Percentiles rank a stretch among this genome's conserved stretches.
Evolutionary conservation across 64 coral and sea anemone genomes (phyloP).

Genomic region (Montipora efflorescens): DNA sequence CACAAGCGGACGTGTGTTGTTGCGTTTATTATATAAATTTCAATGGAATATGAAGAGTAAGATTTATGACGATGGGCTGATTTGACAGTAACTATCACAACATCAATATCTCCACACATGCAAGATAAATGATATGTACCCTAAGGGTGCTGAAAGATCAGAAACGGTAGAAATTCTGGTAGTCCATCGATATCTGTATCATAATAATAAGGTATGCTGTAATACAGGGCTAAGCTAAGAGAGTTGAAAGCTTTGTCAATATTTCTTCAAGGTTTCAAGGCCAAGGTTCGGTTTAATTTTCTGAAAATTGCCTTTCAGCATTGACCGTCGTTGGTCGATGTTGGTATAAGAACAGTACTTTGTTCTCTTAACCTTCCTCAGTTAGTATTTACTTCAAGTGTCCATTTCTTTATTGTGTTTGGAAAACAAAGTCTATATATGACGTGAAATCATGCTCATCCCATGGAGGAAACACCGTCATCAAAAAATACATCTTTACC

Average conservation of each 20-base stretch:
- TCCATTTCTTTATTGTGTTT: too few relatives aligned
- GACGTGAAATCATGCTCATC: not conserved
- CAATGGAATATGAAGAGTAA: not conserved
- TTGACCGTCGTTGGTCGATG: not conserved
- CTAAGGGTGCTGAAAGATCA: too few relatives aligned
- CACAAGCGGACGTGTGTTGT: not conserved
- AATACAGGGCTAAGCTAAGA: too few relatives aligned
- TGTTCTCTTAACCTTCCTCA: too few relatives aligned
- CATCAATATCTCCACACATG: too few relatives aligned
- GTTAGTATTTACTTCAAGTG: too few relatives aligned
- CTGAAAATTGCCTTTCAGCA: not conserved
- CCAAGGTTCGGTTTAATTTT: not conserved
- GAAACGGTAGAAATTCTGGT: too few relatives aligned
- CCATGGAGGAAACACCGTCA: slow-evolving; percentile 46
- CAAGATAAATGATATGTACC: too few relatives aligned
- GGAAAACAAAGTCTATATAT: too few relatives aligned
- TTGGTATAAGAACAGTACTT: not conserved
- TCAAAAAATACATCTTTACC: slow-evolving; percentile 57
- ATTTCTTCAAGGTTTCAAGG: not conserved
- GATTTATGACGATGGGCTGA: not conserved
- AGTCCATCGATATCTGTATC: too few relatives aligned
- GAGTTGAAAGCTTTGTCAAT: not conserved
- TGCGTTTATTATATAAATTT: not conserved
- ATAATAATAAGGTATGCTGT: too few relatives aligned
- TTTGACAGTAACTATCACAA: too few relatives aligned